Base-by-base conservation (phyloP, 2,113 vertebrate genomes). In the Rhinogobius similis region DNA sequence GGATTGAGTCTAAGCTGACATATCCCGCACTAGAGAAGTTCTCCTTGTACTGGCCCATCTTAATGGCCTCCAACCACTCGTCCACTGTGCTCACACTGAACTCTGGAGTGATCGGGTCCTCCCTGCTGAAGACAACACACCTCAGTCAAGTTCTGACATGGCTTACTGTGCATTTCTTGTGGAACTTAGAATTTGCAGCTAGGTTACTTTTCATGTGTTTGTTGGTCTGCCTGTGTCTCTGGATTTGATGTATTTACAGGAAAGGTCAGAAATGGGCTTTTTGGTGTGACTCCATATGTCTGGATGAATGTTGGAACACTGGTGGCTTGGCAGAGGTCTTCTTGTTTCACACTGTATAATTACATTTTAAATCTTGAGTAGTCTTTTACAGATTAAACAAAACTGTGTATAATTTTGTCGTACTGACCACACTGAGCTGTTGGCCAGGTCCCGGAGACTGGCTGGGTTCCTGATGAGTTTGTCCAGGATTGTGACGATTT, bases 31-130 rank as follows among this genome's bases (percentile, higher is more conserved):
- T 89, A 83, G 93, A 85, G 73, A 95, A 95, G 81, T 90, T 93
- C 26, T 95, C 93, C 77, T 93, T 93, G 76, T 94, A 95, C 75
- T 94, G 94, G 58, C 86, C 91, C 94, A 95, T 94, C 83, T 93
- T 95, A 81, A 94, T 90, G 81, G 90, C 91, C 13, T 94, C 92
- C 67, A 95, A 84, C 94, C 93, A 95, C 74, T 94, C 93, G 65
- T 94, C 94, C 79, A 95, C 90, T 64, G 93, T 93, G 63, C 59
- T 91, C 68, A 93, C 91, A 39, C 90, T 92, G 74, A 93, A 89
- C 74, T 94, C 94, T 65, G 92, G 91, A 11, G 91, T 92, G 68
- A 87, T 83, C 1, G 88, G 91, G 56, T 94, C 93, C 84, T 93
- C 91, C 85, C 92, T 94, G 86, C 77, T 85, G 83, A 62, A 78